Evolutionary conservation across 2,113 vertebrate species (phyloP), one percentile per base, ranked within the genome.

Genomic region (Laticauda colubrina): DNA sequence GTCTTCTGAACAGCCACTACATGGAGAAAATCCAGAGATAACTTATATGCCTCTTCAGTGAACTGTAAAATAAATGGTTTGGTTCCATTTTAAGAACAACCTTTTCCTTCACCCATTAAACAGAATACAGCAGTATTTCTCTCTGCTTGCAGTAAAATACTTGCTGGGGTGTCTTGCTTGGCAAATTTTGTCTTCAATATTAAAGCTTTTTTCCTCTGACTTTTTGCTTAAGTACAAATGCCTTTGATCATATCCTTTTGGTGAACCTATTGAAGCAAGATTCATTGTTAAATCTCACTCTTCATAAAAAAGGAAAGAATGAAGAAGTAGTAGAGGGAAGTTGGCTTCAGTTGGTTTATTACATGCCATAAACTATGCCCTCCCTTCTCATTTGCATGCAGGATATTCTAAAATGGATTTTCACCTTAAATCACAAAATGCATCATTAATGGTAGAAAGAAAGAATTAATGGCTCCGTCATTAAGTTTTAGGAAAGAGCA

Each of bases 191-290:
- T 57, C 93, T 95, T 94, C 94, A 92, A 61, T 95, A 90, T 94
- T 95, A 93, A 96, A 93, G 91, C 1, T 94, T 94, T 95, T 93
- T n/a, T 51, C 61, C 90, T n/a, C 48, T 0, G 20, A 20, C 87
- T n/a, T 55, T 54, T 94, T 95, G 92, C 92, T 93, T 87, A 90
- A 89, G 93, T 29, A 96, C 93, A 95, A 96, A 95, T 85, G 95
- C 91, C 91, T 94, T 94, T 89, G 85, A 93, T 90, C 96, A 94
- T 96, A 96, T 97, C 95, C 93, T 94, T 64, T 64, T 94, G 95
- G 95, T 95, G 94, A 87, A 94, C 59, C 56, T 92, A 91, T 39
- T 91, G 95, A 96, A 96, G 93, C 91, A 96, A 90, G 95, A 86
- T 96, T 95, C 87, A 53, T 59, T 91, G 91, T 87, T 94, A 95